Base-by-base conservation (phyloP, 2,797 vertebrate genomes). In the Sebastes elongatus region DNA sequence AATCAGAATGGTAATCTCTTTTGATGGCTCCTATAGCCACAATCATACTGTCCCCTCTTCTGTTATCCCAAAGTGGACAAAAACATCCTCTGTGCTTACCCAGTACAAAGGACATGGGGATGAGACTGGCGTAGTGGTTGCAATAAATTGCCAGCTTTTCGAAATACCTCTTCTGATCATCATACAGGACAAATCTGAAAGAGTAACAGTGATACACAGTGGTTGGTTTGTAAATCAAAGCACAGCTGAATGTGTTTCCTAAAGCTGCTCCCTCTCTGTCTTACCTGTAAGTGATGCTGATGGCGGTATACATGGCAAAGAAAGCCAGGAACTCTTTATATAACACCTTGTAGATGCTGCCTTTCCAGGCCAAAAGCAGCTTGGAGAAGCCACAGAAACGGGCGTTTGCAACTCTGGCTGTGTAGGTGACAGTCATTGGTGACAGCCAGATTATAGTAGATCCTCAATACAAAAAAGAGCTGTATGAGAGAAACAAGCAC, bases 71-170 rank as follows among this genome's bases (percentile, higher is more conserved):
- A 38, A 10, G 4, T 14, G 52, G 20, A 62, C 2, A 18, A 25
- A 20, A 60, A 42, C 11, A 63, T 11, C 5, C 16, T 33, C 1
- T 30, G 69, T 16, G 16, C 94, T 92, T 90, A 98, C 98, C 98
- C 13, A 99, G 92, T 5, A 99, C 98, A 60, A 99, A 99, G 61
- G 97, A 98, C 92, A 99, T 96, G 0, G 98, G 98, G 88, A 99
- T 99, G 82, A 98, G 97, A 78, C 97, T 97, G 92, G 97, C 96
- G 0, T 98, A 99, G 85, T 97, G 95, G 91, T 99, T 96, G 82
- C 97, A 99, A 88, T 99, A 99, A 83, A 99, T 96, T n/a, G 97
- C 97, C 16, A 99, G 93, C 85, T 97, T 99, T 92, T 99, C 98
- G 27, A 99, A 99, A 89, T 96, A 95, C 60, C 97, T 95, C 92